Base-by-base conservation (phyloP, 2,888 invertebrate genomes). In the Crematogaster levior region DNA sequence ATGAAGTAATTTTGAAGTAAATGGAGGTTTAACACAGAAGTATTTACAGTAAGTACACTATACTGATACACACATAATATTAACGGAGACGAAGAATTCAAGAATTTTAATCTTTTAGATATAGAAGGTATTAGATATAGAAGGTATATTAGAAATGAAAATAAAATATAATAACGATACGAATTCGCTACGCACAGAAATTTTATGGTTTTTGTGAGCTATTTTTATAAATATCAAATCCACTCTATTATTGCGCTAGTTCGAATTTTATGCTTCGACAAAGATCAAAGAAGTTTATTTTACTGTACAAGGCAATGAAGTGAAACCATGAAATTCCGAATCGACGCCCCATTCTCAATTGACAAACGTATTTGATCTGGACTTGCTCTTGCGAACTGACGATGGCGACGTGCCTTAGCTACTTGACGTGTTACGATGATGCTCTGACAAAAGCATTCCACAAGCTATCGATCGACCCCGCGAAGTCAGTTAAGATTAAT, bases 401-500 rank as follows among this genome's bases (percentile, higher is more conserved):
- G 56, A 56, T 53, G 61, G 10, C n/a, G 15, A 68, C 12, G 34
- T 37, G 21, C 30, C 4, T 46, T 15, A 68, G 43, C 34, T 77
- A 68, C 30, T 82, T 74, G 82, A 79, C 74, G 46, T 77, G 72
- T 51, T 65, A 27, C 9, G 82, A 82, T 74, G 43, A 68, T 18
- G 21, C 40, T 68, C 21, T 43, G 70, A 70, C 70, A 79, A 70
- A 56, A 85, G 83, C 58, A 74, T 85, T 81, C 70, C 70, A 66
- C 65, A 66, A 82, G 51, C 43, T 86, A 86, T 86, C 75, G 86
- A 86, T 82, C 81, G 77, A 21, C 18, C 24, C 6, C 65, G 37
- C 40, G 56, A 21, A 68, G 77, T 86, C 74, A 81, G 86, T 79
- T 81, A 74, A 81, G 83, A 73, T 86, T 86, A 84, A 77, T 61